phyloP scores from a whole-genome alignment of 1,140 invertebrate species.

The Periplaneta americana region DNA sequence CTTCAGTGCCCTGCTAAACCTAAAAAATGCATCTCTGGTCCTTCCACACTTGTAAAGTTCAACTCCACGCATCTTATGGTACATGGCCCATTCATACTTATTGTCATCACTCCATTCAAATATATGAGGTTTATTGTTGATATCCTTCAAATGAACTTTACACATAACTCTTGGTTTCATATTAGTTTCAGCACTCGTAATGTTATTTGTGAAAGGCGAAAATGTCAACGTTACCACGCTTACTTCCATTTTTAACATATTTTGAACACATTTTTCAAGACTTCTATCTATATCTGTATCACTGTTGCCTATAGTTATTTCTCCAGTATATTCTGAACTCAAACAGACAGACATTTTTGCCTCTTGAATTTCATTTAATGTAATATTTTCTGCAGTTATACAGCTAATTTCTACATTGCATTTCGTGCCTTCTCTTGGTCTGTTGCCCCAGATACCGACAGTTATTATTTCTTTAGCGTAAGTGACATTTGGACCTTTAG shows the following conservation, averaged over 20 bases:
- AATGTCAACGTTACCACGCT: background rate
- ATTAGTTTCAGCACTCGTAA: background rate
- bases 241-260: slow-evolving; percentile 5
- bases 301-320: slow-evolving; percentile 9
- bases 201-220: background rate
- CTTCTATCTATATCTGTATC: slow-evolving; percentile 14
- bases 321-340: background rate
- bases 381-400: background rate
- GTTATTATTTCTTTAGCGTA: slow-evolving; percentile 4
- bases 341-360: background rate
- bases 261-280: slow-evolving; percentile 10
- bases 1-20: slow-evolving; percentile 59
- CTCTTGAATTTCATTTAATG: background rate
- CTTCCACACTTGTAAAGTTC: slow-evolving; percentile 36
- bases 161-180: background rate
- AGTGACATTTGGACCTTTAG: slow-evolving; percentile 9
- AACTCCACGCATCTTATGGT: slow-evolving; percentile 35
- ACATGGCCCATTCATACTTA: slow-evolving; percentile 37
- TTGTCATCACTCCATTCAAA: slow-evolving; percentile 38
- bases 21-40: slow-evolving; percentile 42
- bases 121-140: slow-evolving; percentile 26
- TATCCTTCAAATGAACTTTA: slow-evolving; percentile 1
- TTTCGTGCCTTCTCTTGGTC: slow-evolving; percentile 9
- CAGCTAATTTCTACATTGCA: slow-evolving; percentile 1
- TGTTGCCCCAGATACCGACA: background rate